Evolutionary conservation across 2,888 invertebrate genomes (phyloP), one percentile per base, ranked within the genome.

Genomic region (Neoaliturus tenellus): DNA sequence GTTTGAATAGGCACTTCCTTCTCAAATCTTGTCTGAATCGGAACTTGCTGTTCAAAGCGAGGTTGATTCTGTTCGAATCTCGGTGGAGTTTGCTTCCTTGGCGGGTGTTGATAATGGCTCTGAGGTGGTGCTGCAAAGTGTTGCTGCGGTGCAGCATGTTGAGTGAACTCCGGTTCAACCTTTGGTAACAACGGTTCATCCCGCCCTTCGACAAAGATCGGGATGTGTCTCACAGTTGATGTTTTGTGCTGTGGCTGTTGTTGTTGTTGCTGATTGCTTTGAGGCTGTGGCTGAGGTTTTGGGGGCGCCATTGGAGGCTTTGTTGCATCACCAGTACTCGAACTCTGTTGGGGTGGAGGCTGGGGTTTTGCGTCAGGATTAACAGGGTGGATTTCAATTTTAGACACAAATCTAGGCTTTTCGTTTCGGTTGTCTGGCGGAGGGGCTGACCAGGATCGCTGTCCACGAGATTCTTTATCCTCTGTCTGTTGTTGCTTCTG

Each of bases 141-240:
- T 82, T 84, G 84, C 31, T 62, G 62, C 10, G 85, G 85, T 12
- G 84, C 86, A 84, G 39, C 85, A 71, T 78, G 87, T 83, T 75
- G 86, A 31, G 67, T 80, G 48, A 83, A 82, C 82, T 85, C 86
- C 28, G 69, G 85, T 23, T 84, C 67, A 62, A 90, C 90, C 89
- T 93, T 94, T 85, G 95, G 94, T 83, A 95, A 92, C 20, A 96
- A 93, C 0, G 96, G 96, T 88, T 95, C 95, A 88, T 96, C 95
- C 81, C 97, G 92, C 8, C 97, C 97, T 90, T 98, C 97, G 0
- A 97, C 96, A 89, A 96, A 95, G 86, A 97, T 97, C 28, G 97
- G 97, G 90, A 97, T 97, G 88, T 96, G 95, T 85, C 97, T 93
- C 73, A 96, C 95, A 88, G 87, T 87, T 89, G 90, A 83, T 87